A percentile compares a stretch with the other conserved stretches of the same genome.
These are phyloP conservation scores for Acrocephalus arundinaceus DNA, from an alignment of 2,113 vertebrate genomes.

Conservation along the genomic window DNA sequence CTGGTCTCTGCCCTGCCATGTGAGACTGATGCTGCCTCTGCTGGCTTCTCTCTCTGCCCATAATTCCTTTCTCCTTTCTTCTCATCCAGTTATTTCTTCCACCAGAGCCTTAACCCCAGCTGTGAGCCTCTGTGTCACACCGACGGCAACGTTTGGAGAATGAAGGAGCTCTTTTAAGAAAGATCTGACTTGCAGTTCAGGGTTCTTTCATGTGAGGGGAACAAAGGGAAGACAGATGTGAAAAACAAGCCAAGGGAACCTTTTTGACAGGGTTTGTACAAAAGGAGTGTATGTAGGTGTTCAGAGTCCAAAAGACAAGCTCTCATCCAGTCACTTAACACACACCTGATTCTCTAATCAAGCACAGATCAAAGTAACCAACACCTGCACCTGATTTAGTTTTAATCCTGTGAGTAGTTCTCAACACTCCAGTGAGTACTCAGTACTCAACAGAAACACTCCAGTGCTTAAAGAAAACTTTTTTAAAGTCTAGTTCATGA, in stretches of 20 bases:
- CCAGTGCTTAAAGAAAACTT: not conserved
- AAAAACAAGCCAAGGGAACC: not conserved
- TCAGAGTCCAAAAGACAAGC: not conserved
- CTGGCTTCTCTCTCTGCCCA: not conserved
- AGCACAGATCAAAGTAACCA: not conserved
- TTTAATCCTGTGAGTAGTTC: not conserved
- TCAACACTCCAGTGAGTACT: not conserved
- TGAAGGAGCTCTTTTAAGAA: not conserved
- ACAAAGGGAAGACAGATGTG: not conserved
- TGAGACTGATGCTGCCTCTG: not conserved
- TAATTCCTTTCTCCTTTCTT: not conserved
- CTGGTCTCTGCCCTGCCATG: not conserved
- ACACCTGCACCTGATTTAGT: not conserved
- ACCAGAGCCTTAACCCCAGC: not conserved
- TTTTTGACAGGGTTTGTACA: not conserved
- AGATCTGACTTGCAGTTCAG: not conserved
- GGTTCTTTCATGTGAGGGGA: not conserved
- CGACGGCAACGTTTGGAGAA: not conserved
- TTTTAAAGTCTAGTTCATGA: not conserved
- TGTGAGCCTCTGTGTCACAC: accelerated
- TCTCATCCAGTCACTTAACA: not conserved
- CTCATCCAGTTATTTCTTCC: not conserved
- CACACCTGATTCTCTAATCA: not conserved
- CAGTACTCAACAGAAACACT: not conserved
- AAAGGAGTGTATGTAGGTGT: not conserved